Conservation (phyloP, 2,797 vertebrate genomes). For the Okamejei kenojei region DNA sequence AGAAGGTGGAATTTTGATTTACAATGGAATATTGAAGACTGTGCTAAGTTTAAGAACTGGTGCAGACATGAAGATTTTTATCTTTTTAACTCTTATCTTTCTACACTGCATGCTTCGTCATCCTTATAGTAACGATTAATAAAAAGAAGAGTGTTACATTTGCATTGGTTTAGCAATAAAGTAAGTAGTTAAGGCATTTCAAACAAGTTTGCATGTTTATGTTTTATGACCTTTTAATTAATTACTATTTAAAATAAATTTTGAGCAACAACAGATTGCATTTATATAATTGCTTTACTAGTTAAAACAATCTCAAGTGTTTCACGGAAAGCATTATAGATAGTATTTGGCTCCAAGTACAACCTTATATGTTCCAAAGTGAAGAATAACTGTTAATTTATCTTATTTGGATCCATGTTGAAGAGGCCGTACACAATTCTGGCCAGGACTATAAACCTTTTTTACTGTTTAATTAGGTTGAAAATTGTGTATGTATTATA, state of each 20-base stretch:
- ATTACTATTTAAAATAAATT: neutral
- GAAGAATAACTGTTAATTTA: neutral
- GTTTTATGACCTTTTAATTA: neutral
- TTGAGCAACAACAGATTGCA: neutral
- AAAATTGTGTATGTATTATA: too few relatives aligned
- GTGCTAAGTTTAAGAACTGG: neutral
- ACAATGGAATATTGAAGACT: neutral
- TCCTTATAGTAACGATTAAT: neutral
- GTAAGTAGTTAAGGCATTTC: neutral
- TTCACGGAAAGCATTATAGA: neutral
- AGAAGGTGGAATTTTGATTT: neutral
- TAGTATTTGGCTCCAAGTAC: neutral
- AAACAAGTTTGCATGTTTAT: neutral
- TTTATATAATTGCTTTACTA: neutral
- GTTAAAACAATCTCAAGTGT: neutral
- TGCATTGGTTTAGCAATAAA: neutral
- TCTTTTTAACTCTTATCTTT: neutral
- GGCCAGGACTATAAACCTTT: neutral
- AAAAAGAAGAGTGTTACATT: neutral
- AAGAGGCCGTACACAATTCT: neutral
- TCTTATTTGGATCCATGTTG: neutral
- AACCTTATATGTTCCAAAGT: neutral
- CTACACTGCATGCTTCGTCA: too few relatives aligned
- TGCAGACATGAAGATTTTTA: neutral
- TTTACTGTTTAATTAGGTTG: neutral